phyloP scores from a whole-genome alignment of 2,797 vertebrate species.

The Sebastes kiyomatsui region DNA sequence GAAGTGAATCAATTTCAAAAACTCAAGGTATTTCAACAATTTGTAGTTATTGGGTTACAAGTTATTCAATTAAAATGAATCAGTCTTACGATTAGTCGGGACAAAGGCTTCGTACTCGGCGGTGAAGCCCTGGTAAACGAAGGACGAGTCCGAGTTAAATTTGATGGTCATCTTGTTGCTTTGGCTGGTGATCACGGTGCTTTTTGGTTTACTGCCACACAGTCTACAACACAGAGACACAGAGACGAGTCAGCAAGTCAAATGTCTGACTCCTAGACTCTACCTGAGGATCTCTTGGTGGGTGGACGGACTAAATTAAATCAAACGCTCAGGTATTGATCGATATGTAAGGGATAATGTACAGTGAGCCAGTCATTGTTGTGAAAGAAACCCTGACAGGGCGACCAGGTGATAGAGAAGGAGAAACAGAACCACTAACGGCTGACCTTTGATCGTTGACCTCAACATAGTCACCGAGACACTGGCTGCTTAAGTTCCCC shows the following conservation, averaged over 20 bases:
- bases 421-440: not conserved
- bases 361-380: no score
- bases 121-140: slow-evolving; percentile 87
- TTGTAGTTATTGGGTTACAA: not conserved
- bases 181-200: slow-evolving; percentile 74
- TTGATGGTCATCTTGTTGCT: slow-evolving; percentile 79
- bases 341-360: no score
- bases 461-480: slow-evolving; percentile 87
- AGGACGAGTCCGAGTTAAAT: slow-evolving; percentile 88
- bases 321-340: not conserved
- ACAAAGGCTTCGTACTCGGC: slow-evolving; percentile 88
- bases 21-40: accelerated
- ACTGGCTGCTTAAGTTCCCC: slow-evolving; percentile 67
- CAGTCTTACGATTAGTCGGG: slow-evolving; percentile 86
- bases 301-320: not conserved
- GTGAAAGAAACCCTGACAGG: no score
- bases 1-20: not conserved
- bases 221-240: slow-evolving; percentile 74
- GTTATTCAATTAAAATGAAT: not conserved
- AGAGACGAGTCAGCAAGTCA: not conserved
- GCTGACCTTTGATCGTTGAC: slow-evolving; percentile 84
- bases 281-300: not conserved
- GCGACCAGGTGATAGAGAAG: not conserved
- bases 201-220: slow-evolving; percentile 81
- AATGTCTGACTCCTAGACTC: not conserved